Percentiles rank a stretch among this genome's conserved stretches.
Conservation (phyloP, 2,888 invertebrate genomes). For the Acleris laterana region DNA sequence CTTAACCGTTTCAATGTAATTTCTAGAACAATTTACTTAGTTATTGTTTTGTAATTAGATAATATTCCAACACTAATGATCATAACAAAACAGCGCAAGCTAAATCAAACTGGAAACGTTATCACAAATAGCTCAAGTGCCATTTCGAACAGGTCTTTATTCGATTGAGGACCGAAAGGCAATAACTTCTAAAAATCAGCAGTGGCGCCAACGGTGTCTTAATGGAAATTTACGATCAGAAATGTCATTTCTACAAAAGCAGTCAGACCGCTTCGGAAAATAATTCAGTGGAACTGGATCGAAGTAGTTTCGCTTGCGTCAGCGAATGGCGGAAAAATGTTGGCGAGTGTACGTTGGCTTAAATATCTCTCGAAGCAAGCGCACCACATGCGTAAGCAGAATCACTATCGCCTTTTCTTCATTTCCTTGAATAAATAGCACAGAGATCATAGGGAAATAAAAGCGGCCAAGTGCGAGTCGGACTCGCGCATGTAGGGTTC, state of each 20-base stretch:
- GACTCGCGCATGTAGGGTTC: too few relatives aligned
- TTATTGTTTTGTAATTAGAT: background rate
- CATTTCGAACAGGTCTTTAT: background rate
- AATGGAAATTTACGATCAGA: slow-evolving; percentile 45
- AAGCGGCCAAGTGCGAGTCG: too few relatives aligned
- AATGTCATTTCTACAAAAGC: slow-evolving; percentile 45
- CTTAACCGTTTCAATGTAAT: background rate
- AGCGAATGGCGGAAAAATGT: slow-evolving; percentile 43
- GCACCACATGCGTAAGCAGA: slow-evolving; percentile 27
- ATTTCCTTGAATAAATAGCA: slow-evolving; percentile 1
- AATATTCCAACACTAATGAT: background rate
- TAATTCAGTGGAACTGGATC: slow-evolving; percentile 50
- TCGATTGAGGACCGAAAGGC: background rate
- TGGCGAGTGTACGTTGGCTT: slow-evolving; percentile 35
- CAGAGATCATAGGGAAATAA: background rate
- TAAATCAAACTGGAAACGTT: background rate
- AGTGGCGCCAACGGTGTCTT: slow-evolving; percentile 23
- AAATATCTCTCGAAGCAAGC: slow-evolving; percentile 43
- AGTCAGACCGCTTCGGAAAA: slow-evolving; percentile 47
- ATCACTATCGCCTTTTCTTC: background rate
- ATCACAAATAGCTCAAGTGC: background rate
- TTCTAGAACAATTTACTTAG: background rate
- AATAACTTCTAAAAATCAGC: slow-evolving; percentile 36
- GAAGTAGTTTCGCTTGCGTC: slow-evolving; percentile 50
- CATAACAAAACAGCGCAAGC: background rate